Percentiles rank a stretch among this genome's conserved stretches.
Conservation (phyloP, 2,888 invertebrate genomes). For the Drosophila villosipedis region DNA sequence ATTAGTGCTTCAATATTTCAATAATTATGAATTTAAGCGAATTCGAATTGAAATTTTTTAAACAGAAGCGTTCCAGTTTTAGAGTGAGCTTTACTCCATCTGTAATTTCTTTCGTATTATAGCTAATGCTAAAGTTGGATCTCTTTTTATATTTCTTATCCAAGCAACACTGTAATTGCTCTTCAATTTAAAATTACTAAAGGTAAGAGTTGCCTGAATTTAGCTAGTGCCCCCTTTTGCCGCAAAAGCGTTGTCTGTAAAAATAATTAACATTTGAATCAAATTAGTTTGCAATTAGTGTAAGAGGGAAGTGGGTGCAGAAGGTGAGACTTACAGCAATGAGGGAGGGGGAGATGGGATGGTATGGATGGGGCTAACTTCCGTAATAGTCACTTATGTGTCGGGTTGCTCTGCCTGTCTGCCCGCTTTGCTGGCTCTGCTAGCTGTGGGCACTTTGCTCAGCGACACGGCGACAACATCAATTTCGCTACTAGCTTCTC, state of each 20-base stretch:
- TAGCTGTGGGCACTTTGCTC: slow-evolving; percentile 31
- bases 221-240: slow-evolving; percentile 8
- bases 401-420: neutral
- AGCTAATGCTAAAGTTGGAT: neutral
- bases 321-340: neutral
- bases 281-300: slow-evolving; percentile 74
- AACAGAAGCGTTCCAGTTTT: neutral
- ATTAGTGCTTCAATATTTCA: neutral
- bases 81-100: neutral
- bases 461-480: slow-evolving; percentile 35
- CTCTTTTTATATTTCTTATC: neutral
- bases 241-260: slow-evolving; percentile 45
- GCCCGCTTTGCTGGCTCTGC: neutral
- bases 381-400: slow-evolving; percentile 35
- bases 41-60: neutral
- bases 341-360: neutral
- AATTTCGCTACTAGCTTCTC: slow-evolving; percentile 30
- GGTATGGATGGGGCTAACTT: slow-evolving; percentile 17
- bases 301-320: slow-evolving; percentile 5
- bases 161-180: slow-evolving; percentile 17
- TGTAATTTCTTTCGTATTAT: too few species aligned
- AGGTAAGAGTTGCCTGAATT: slow-evolving; percentile 26
- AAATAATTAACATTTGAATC: slow-evolving; percentile 71
- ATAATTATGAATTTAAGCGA: neutral
- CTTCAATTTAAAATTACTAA: slow-evolving; percentile 5